Evolutionary conservation across 2,888 invertebrate genomes (phyloP).

Genomic region (Andrena marginata): DNA sequence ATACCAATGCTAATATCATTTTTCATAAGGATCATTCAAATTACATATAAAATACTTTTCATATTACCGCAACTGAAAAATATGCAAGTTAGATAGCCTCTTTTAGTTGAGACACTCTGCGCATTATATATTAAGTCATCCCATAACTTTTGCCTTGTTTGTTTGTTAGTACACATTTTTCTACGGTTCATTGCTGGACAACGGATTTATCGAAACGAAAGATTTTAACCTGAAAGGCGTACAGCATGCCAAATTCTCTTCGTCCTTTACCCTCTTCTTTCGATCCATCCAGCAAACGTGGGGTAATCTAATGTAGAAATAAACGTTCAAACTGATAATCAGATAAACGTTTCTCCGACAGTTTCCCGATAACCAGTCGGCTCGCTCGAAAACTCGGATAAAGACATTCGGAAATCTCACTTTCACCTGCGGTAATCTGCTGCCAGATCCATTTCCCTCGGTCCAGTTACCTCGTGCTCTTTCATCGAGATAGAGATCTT

Average conservation of each 20-base stretch:
- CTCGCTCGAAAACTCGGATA: constrained; percentile 38
- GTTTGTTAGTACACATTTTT: too few species aligned
- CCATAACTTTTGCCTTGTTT: too few species aligned
- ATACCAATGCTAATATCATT: too few species aligned
- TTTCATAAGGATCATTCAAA: too few species aligned
- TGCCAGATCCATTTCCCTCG: constrained; percentile 40
- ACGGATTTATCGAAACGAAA: too few species aligned
- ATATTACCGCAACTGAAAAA: too few species aligned
- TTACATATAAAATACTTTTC: too few species aligned
- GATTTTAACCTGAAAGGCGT: too few species aligned
- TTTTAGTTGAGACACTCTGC: too few species aligned
- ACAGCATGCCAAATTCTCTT: constrained; percentile 10
- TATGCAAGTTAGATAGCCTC: too few species aligned
- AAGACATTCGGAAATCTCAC: constrained; percentile 60
- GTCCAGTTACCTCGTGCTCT: constrained; percentile 18
- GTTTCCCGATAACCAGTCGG: constrained; percentile 44
- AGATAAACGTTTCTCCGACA: constrained; percentile 54
- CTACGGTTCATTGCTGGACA: too few species aligned
- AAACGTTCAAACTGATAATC: constrained; percentile 59
- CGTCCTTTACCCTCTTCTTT: neutral
- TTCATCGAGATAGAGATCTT: constrained; percentile 25
- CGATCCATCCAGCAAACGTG: neutral
- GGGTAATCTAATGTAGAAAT: constrained; percentile 36
- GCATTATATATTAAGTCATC: too few species aligned
- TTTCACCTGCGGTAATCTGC: constrained; percentile 51